Evolutionary conservation across 2,888 invertebrate genomes (phyloP).

Genomic region (Artemia sinica): DNA sequence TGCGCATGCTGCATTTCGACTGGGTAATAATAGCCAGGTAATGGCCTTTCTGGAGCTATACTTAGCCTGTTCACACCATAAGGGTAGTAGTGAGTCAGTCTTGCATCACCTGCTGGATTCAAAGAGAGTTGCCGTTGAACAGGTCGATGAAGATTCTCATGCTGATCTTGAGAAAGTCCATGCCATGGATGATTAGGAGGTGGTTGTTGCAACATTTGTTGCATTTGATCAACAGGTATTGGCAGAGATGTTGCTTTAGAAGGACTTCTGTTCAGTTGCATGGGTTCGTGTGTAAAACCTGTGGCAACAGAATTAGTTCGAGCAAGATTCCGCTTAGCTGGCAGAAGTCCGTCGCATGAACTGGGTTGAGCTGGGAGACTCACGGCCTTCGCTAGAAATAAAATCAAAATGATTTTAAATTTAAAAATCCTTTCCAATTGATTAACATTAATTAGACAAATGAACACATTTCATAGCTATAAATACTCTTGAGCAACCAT

Average conservation of each 20-base stretch:
- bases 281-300: not conserved
- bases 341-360: slow-evolving; percentile 20
- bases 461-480: too few relatives aligned
- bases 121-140: slow-evolving; percentile 59
- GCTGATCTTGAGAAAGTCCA: slow-evolving; percentile 27
- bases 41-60: slow-evolving; percentile 22
- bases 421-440: too few relatives aligned
- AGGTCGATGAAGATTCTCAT: slow-evolving; percentile 53
- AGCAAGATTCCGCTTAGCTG: slow-evolving; percentile 13
- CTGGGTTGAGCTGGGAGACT: slow-evolving; percentile 24
- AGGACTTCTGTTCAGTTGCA: not conserved
- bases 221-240: slow-evolving; percentile 19
- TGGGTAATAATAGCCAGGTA: slow-evolving; percentile 27
- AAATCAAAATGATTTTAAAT: too few relatives aligned
- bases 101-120: slow-evolving; percentile 55
- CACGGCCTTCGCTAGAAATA: slow-evolving; percentile 20
- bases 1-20: slow-evolving; percentile 30
- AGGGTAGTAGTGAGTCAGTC: slow-evolving; percentile 36
- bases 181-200: slow-evolving; percentile 26
- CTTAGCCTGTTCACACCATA: slow-evolving; percentile 14
- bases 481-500: too few relatives aligned
- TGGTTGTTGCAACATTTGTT: slow-evolving; percentile 23
- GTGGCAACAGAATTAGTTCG: not conserved
- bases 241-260: slow-evolving; percentile 21
- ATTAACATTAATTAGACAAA: too few relatives aligned